Conservation (phyloP, 2,113 vertebrate species). For the Sylvilagus bachmani region DNA sequence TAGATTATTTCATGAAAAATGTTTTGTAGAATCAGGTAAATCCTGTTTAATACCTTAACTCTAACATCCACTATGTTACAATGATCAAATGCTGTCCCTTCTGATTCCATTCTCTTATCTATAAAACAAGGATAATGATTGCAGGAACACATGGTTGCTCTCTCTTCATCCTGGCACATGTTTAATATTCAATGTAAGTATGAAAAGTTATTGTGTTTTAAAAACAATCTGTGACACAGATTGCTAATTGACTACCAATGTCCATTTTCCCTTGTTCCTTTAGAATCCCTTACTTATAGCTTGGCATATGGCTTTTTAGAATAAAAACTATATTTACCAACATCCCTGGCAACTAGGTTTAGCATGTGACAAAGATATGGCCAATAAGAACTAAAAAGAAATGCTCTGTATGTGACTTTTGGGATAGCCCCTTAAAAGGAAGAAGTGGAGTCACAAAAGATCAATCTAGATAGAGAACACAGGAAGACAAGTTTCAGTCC, state of each 20-base stretch:
- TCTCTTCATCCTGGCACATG: background rate
- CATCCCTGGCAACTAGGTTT: background rate
- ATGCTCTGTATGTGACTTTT: background rate
- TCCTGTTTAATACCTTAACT: constrained; percentile 19
- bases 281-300: background rate
- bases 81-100: background rate
- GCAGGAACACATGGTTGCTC: background rate
- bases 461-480: background rate
- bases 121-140: background rate
- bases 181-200: background rate
- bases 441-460: background rate
- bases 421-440: background rate
- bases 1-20: background rate
- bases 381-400: background rate
- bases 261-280: background rate
- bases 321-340: background rate
- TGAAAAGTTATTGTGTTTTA: background rate
- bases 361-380: background rate
- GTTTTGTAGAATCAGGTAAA: background rate
- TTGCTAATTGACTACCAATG: background rate
- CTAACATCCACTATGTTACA: background rate
- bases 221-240: background rate
- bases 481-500: background rate
- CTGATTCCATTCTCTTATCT: background rate
- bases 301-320: background rate